Evolutionary conservation across 2,113 vertebrate species (phyloP).

Genomic region (Actenoides lindsayi): DNA sequence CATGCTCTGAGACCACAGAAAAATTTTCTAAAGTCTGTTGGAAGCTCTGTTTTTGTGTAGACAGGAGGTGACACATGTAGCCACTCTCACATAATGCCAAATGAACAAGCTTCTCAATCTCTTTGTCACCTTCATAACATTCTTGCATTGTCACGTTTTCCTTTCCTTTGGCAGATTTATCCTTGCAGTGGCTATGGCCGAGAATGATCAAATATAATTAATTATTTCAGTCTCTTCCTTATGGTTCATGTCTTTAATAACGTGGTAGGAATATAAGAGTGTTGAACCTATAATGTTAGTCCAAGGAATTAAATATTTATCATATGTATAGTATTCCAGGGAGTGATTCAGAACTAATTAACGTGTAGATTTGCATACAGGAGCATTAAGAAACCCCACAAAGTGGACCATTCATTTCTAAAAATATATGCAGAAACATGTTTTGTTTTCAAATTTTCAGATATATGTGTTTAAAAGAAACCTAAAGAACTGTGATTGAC

Average conservation of each 20-base stretch:
- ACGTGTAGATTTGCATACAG: neutral
- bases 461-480: neutral
- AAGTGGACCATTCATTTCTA: neutral
- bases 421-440: conserved; percentile 10
- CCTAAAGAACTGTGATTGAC: neutral
- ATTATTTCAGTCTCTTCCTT: neutral
- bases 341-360: neutral
- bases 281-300: neutral
- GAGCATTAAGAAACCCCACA: neutral
- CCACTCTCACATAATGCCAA: neutral
- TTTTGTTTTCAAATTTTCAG: conserved; percentile 21
- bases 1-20: neutral
- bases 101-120: neutral
- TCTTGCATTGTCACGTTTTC: neutral
- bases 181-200: neutral
- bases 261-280: neutral
- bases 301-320: conserved; percentile 50
- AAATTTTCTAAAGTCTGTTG: neutral
- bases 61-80: neutral
- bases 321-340: neutral
- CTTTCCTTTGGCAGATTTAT: neutral
- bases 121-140: neutral
- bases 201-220: neutral
- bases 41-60: neutral
- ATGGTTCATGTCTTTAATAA: neutral